Evolutionary conservation across 2,113 vertebrate species (phyloP).

Genomic region (Amblyopsis rosae): DNA sequence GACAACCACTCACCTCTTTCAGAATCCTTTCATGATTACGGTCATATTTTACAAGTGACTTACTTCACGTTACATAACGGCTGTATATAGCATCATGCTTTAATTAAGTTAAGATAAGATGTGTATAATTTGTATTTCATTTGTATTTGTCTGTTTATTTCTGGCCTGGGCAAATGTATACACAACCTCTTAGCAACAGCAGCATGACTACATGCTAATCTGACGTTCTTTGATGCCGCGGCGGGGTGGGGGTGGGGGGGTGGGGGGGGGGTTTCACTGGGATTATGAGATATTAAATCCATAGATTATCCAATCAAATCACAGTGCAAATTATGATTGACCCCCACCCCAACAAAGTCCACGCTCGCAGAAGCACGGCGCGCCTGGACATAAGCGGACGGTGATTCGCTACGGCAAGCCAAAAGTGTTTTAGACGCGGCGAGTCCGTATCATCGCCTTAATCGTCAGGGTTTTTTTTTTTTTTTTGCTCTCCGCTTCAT

Average conservation of each 20-base stretch:
- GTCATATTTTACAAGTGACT: conserved; percentile 47
- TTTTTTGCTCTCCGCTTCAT: background rate
- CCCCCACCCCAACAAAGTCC: conserved; percentile 15
- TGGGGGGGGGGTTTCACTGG: conserved; percentile 58
- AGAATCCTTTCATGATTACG: conserved; percentile 32
- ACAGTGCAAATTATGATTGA: conserved; percentile 52
- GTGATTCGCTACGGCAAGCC: conserved; percentile 2
- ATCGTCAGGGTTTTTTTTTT: conserved; percentile 43
- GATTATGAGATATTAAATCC: conserved; percentile 80
- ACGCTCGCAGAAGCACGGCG: conserved; percentile 11
- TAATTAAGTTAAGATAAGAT: too few relatives aligned
- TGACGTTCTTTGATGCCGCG: conserved; percentile 53
- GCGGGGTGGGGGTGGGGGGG: background rate
- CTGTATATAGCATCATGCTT: background rate
- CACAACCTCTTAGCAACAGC: conserved; percentile 26
- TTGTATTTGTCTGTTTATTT: background rate
- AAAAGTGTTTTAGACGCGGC: conserved; percentile 28
- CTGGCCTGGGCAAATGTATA: conserved; percentile 10
- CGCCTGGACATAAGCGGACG: background rate
- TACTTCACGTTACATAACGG: background rate
- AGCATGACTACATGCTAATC: conserved; percentile 59
- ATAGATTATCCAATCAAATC: conserved; percentile 81
- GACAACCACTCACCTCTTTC: conserved; percentile 46
- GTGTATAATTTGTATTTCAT: too few relatives aligned
- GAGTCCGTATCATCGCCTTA: conserved; percentile 21